phyloP scores from a whole-genome alignment of 1,140 invertebrate species.

The Apis laboriosa region DNA sequence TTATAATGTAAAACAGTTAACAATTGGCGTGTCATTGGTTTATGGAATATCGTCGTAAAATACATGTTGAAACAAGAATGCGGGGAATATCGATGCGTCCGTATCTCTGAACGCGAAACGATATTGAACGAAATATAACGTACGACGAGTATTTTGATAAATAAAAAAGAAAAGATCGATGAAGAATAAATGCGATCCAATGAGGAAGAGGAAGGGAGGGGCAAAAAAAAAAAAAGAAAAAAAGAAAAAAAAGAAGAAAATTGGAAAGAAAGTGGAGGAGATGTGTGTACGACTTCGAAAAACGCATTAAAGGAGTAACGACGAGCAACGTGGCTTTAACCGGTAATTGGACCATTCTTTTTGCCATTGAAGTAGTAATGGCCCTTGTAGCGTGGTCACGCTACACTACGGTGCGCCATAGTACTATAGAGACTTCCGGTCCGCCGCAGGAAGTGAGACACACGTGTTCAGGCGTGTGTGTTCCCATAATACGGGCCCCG shows the following conservation, averaged over 20 bases:
- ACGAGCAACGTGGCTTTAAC: conserved; percentile 58
- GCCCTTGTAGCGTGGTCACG: conserved; percentile 75
- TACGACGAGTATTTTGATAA: no score
- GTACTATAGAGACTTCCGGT: conserved; percentile 80
- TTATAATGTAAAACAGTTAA: no score
- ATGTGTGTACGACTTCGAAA: conserved; percentile 19
- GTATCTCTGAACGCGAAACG: no score
- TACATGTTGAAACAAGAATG: no score
- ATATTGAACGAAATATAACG: no score
- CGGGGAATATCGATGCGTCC: no score
- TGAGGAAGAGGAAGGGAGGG: no score
- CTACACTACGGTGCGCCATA: conserved; percentile 74
- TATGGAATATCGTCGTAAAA: no score
- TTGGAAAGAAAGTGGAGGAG: neutral
- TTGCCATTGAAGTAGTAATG: conserved; percentile 73
- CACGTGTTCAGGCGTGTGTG: conserved; percentile 77
- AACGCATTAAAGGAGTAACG: conserved; percentile 43
- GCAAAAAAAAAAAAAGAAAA: fast-evolving
- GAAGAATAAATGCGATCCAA: neutral
- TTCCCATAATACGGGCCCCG: conserved; percentile 68
- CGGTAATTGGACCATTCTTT: conserved; percentile 74
- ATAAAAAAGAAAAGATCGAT: no score
- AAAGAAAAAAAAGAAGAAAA: neutral
- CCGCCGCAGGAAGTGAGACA: conserved; percentile 78
- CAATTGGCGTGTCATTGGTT: no score